Percentiles rank a stretch among this genome's conserved stretches.
These are phyloP conservation scores for Saxidomus purpurata DNA, from an alignment of 1,140 invertebrate genomes.

Conservation along the genomic window DNA sequence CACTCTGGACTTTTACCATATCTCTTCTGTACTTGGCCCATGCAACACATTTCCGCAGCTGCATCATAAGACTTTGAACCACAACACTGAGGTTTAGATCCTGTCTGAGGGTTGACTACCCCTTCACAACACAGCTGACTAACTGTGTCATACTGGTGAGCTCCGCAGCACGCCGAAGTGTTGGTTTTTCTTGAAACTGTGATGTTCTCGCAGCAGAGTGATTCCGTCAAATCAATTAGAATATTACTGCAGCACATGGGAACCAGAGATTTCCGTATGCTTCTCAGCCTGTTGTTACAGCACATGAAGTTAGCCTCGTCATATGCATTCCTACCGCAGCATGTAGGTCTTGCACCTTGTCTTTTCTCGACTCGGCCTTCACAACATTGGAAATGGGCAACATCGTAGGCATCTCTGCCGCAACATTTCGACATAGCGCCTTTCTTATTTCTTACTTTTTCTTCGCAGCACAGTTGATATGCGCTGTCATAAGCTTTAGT, in stretches of 20 bases:
- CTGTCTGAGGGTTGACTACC: constrained; percentile 33
- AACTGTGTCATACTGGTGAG: constrained; percentile 49
- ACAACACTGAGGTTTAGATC: constrained; percentile 56
- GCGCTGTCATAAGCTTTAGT: constrained; percentile 55
- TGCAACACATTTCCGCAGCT: constrained; percentile 52
- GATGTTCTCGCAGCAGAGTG: constrained; percentile 58
- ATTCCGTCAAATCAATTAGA: constrained; percentile 41
- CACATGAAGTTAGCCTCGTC: constrained; percentile 56
- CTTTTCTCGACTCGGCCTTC: constrained; percentile 56
- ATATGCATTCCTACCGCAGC: constrained; percentile 52
- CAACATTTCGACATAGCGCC: constrained; percentile 61
- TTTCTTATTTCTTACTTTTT: constrained; percentile 46
- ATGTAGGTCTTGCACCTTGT: constrained; percentile 47
- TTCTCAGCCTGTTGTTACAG: constrained; percentile 48
- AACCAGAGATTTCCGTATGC: constrained; percentile 33
- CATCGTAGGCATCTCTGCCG: constrained; percentile 54
- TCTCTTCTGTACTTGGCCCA: constrained; percentile 47
- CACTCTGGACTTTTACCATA: constrained; percentile 48
- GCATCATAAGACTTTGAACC: constrained; percentile 58
- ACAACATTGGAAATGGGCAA: constrained; percentile 61
- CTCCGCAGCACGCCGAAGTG: constrained; percentile 54
- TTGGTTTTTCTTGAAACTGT: constrained; percentile 38
- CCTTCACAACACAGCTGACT: constrained; percentile 52
- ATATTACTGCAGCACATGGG: constrained; percentile 52
- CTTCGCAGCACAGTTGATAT: constrained; percentile 59